A percentile compares a stretch with the other conserved stretches of the same genome.
These are phyloP conservation scores for Delichon dasypus DNA, from an alignment of 2,797 vertebrate species.

Conservation along the genomic window DNA sequence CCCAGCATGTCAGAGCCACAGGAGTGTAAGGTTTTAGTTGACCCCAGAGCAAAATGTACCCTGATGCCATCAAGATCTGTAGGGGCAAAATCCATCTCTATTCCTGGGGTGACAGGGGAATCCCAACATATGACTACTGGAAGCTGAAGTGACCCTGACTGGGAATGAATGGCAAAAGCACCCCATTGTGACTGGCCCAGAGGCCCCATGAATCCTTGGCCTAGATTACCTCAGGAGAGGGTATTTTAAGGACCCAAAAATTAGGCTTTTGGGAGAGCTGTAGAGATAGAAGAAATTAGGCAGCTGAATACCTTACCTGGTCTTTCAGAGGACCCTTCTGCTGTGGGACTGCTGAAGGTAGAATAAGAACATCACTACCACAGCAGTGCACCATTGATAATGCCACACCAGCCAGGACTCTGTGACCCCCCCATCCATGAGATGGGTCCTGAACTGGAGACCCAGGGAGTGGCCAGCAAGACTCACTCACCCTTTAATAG, in stretches of 20 bases:
- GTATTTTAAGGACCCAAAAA: not conserved
- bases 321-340: not conserved
- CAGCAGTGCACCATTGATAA: too few species aligned
- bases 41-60: rapidly evolving
- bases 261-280: not conserved
- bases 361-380: too few species aligned
- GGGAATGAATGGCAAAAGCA: not conserved
- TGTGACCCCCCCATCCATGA: not conserved
- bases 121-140: too few species aligned
- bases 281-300: not conserved
- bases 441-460: not conserved
- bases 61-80: not conserved
- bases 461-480: not conserved
- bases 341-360: not conserved
- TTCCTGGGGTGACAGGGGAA: not conserved
- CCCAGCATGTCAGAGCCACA: not conserved
- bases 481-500: rapidly evolving
- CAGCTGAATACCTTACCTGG: not conserved
- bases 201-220: rapidly evolving
- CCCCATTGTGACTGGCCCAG: not conserved
- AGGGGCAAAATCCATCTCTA: not conserved
- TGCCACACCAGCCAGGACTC: not conserved
- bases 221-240: not conserved
- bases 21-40: not conserved
- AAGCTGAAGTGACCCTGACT: not conserved